phyloP scores from a whole-genome alignment of 2,888 invertebrate species.

The Mycalesis mineus region DNA sequence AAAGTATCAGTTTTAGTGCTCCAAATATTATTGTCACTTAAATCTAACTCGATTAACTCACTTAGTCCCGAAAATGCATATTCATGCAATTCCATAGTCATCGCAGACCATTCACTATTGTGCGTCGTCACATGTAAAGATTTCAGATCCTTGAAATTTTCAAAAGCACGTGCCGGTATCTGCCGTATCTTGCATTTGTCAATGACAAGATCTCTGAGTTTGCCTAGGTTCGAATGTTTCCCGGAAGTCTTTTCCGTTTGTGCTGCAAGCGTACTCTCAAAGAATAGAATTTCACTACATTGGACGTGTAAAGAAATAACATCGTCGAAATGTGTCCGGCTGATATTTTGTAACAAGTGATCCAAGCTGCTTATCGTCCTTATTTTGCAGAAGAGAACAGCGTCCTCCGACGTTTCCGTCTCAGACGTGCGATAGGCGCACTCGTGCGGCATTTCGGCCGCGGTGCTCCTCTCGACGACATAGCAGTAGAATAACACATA shows the following conservation, averaged over 20 bases:
- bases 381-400: slow-evolving; percentile 82
- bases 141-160: slow-evolving; percentile 82
- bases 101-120: slow-evolving; percentile 88
- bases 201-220: slow-evolving; percentile 83
- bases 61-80: slow-evolving; percentile 83
- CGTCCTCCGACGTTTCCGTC: slow-evolving; percentile 74
- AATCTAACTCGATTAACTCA: slow-evolving; percentile 82
- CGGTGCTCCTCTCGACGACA: slow-evolving; percentile 59
- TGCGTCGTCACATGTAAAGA: slow-evolving; percentile 84
- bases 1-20: slow-evolving; percentile 84
- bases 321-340: slow-evolving; percentile 81
- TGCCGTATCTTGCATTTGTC: slow-evolving; percentile 88
- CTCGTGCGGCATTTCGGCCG: slow-evolving; percentile 80
- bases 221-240: slow-evolving; percentile 79
- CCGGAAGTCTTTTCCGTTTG: slow-evolving; percentile 59
- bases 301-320: slow-evolving; percentile 82
- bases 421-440: slow-evolving; percentile 83
- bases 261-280: slow-evolving; percentile 82
- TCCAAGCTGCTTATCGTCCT: slow-evolving; percentile 85
- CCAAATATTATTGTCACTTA: slow-evolving; percentile 88
- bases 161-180: slow-evolving; percentile 83
- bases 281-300: slow-evolving; percentile 86
- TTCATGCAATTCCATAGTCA: slow-evolving; percentile 84
- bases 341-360: slow-evolving; percentile 82
- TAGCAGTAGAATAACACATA: slow-evolving; percentile 72